A percentile compares a stretch with the other conserved stretches of the same genome.
Evolutionary conservation across 2,113 vertebrate genomes (phyloP).

Genomic region (Tychaedon coryphoeus): DNA sequence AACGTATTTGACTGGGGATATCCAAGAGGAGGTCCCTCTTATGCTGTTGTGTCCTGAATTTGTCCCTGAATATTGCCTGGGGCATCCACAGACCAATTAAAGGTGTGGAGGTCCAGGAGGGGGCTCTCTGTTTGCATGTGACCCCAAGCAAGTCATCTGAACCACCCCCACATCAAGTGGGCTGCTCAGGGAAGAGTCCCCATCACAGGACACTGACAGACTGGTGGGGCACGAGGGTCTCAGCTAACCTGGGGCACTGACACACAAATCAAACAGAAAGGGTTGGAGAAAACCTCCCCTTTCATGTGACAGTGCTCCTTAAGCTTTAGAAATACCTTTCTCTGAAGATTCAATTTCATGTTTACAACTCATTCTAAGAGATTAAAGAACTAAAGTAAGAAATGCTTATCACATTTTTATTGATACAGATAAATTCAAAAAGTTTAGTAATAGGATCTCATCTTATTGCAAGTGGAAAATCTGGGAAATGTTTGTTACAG

Average conservation of each 20-base stretch:
- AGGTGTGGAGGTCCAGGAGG: neutral
- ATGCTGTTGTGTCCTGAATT: neutral
- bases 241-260: neutral
- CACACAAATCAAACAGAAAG: neutral
- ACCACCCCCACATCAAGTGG: neutral
- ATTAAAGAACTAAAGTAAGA: neutral
- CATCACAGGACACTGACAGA: neutral
- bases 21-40: neutral
- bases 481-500: neutral
- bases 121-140: neutral
- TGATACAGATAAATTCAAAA: neutral
- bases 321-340: neutral
- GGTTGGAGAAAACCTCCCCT: neutral
- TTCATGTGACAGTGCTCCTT: rapidly evolving
- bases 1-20: neutral
- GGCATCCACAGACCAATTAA: neutral
- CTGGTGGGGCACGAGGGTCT: neutral
- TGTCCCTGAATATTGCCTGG: neutral
- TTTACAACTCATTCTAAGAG: neutral
- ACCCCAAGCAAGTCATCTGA: neutral
- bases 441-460: neutral
- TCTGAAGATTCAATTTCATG: neutral
- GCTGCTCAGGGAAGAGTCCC: neutral
- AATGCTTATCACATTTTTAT: neutral
- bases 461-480: rapidly evolving